These are phyloP conservation scores for Zaprionus ornatus DNA, from an alignment of 1,140 invertebrate species.

Conservation along the genomic window DNA sequence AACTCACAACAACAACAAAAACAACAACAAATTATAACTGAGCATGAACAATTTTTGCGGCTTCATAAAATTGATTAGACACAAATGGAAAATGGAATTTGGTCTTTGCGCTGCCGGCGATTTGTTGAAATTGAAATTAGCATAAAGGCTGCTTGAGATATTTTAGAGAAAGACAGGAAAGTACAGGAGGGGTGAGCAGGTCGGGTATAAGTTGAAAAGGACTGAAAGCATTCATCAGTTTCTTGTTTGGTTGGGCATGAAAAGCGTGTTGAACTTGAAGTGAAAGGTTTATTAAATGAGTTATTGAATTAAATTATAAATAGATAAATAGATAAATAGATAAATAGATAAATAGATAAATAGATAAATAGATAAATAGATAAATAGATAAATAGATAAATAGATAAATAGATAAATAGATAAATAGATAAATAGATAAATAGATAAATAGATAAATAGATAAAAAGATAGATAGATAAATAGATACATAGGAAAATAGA, in stretches of 20 bases:
- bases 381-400: not conserved
- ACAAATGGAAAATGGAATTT: conserved; percentile 46
- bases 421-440: not conserved
- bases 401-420: not conserved
- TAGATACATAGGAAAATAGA: no score
- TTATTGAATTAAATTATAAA: no score
- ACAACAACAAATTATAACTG: not conserved
- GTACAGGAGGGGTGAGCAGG: not conserved
- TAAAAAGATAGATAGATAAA: no score
- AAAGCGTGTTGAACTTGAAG: not conserved
- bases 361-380: not conserved
- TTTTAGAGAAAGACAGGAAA: no score
- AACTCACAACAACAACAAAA: not conserved
- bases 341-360: not conserved
- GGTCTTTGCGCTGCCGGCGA: conserved; percentile 8
- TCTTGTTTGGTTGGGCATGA: not conserved
- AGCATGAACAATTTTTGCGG: conserved; percentile 58
- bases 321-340: no score
- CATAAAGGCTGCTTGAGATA: not conserved
- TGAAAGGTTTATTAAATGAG: not conserved
- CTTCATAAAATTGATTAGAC: conserved; percentile 65
- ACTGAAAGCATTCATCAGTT: not conserved
- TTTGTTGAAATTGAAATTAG: conserved; percentile 21
- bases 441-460: not conserved
- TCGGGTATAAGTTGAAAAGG: not conserved